Base-by-base conservation (phyloP, 2,888 invertebrate species). In the Lamellibrachia columna region DNA sequence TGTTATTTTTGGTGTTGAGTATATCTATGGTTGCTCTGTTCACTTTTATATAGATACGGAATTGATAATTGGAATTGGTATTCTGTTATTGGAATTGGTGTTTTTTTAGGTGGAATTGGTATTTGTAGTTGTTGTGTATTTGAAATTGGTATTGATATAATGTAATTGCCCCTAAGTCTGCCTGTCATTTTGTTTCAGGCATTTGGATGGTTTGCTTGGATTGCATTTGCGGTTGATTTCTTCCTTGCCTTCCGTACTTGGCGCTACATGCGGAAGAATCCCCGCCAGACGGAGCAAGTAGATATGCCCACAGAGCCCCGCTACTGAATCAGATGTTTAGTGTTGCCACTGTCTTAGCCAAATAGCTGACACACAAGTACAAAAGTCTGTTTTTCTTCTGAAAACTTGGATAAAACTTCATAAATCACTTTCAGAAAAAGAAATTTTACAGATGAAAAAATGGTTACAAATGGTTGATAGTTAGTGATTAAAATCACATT, bases 201-300 rank as follows among this genome's bases (percentile, higher is more conserved):
- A 9, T 92, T 92, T 55, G 92, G 92, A 11, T 92, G 92, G 92
- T 90, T 92, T 90, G 92, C 92, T 52, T 90, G 52, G 90, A 9
- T 92, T 22, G 92, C 55, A 53, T 92, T 90, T 52, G 52, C 6
- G 8, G 90, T 90, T 22, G 92, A 92, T 52, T 53, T 92, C 9
- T n/a, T 92, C 15, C 28, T 92, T 53, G 90, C 90, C 11, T 52
- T 28, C 7, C n/a, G 22, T 22, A 4, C 15, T 3, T 75, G 75
- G 75, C 75, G 75, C 22, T n/a, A 75, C 15, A n/a, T 3, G n/a
- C 75, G 75, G 75, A 75, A 75, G 4, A 3, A 22, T 75, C 75
- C 75, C 22, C 40, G 40, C 40, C 75, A 75, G 75, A 75, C 75
- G 22, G 75, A 75, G 22, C 6, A 15, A 75, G 75, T 75, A 75